Evolutionary conservation across 2,888 invertebrate species (phyloP).

Genomic region (Helleia helle): DNA sequence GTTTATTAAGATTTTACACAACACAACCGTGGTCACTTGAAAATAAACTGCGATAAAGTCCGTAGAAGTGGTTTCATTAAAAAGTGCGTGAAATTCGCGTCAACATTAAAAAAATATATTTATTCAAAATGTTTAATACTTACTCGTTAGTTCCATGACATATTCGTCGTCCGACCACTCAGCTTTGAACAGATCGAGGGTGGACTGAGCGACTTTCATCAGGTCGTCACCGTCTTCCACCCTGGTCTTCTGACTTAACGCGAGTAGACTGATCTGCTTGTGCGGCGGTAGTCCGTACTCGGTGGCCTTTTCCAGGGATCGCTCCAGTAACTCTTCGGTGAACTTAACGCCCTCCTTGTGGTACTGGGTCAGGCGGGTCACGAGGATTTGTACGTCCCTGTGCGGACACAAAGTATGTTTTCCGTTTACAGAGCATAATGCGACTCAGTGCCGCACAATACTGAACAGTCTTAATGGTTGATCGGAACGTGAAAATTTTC

Average conservation of each 20-base stretch:
- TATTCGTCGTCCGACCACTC: conserved; percentile 38
- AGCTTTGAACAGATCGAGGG: conserved; percentile 34
- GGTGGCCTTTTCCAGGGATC: conserved; percentile 27
- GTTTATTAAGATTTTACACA: too few relatives aligned
- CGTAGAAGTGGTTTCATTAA: too few relatives aligned
- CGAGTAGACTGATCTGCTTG: conserved; percentile 38
- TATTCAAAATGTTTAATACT: too few relatives aligned
- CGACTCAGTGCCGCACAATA: too few relatives aligned
- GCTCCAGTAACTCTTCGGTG: conserved; percentile 35
- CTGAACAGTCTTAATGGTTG: too few relatives aligned
- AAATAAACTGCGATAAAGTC: too few relatives aligned
- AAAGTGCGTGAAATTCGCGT: too few relatives aligned
- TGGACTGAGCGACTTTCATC: conserved; percentile 36
- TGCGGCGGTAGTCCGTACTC: conserved; percentile 38
- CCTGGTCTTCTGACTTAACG: conserved; percentile 31
- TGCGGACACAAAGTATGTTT: too few relatives aligned
- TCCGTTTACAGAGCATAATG: too few relatives aligned
- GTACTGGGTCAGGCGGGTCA: conserved; percentile 37
- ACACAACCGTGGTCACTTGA: too few relatives aligned
- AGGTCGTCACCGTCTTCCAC: conserved; percentile 30
- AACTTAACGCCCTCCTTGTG: conserved; percentile 45
- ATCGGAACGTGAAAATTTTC: too few relatives aligned
- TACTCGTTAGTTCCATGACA: conserved; percentile 35
- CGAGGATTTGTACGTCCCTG: conserved; percentile 40
- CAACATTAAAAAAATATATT: too few relatives aligned